Percentiles rank a stretch among this genome's conserved stretches.
These are phyloP conservation scores for Suncus etruscus DNA, from an alignment of 2,113 vertebrate genomes.

Conservation along the genomic window DNA sequence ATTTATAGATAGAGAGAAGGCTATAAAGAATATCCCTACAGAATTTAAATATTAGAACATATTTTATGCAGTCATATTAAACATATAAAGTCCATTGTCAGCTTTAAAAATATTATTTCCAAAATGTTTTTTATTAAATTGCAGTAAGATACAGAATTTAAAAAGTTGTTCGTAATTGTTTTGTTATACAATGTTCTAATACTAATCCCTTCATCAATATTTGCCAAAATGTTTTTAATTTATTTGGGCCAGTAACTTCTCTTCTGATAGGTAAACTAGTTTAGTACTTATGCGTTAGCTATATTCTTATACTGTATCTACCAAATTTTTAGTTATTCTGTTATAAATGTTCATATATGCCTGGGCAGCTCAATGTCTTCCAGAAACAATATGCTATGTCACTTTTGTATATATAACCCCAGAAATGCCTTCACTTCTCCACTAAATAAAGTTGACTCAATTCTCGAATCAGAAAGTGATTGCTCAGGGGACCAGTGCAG, in stretches of 20 bases:
- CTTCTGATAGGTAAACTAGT: not conserved
- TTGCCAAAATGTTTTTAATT: not conserved
- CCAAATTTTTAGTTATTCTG: too few species aligned
- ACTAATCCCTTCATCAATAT: not conserved
- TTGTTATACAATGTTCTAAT: too few species aligned
- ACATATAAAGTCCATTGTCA: not conserved
- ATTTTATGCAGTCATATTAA: too few species aligned
- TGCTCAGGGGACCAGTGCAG: not conserved
- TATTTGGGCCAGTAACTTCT: not conserved
- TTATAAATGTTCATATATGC: not conserved
- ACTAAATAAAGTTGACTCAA: not conserved
- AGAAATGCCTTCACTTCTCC: not conserved
- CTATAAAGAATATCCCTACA: too few species aligned
- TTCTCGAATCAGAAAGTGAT: not conserved
- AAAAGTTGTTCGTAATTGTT: too few species aligned
- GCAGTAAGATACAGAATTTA: too few species aligned
- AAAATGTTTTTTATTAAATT: not conserved
- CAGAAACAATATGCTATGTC: not conserved
- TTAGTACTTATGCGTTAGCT: not conserved
- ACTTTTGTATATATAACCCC: not conserved
- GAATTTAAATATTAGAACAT: too few species aligned
- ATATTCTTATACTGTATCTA: not conserved
- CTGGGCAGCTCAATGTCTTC: not conserved
- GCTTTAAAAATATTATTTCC: not conserved
- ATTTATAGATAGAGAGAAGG: not conserved